Conservation (phyloP, 35 echinoderm and acorn worm genomes). For the Heliocidaris tuberculata region DNA sequence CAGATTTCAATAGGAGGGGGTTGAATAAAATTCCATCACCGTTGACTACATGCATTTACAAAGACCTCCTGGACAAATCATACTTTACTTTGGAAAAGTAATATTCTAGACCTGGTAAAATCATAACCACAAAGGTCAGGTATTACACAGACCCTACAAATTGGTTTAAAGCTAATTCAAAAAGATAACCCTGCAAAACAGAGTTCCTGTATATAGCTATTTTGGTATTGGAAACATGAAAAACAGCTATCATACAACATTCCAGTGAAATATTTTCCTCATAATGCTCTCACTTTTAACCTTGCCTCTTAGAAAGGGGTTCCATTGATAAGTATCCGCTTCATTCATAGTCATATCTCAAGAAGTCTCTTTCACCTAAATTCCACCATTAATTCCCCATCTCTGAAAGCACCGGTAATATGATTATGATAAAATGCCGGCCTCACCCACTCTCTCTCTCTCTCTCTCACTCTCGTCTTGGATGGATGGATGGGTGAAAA, state of each 20-base stretch:
- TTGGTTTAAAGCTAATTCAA: background rate
- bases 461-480: background rate
- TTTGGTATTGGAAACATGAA: background rate
- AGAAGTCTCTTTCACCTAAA: background rate
- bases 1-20: too few relatives aligned
- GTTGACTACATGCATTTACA: background rate
- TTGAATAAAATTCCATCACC: background rate
- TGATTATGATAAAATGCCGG: background rate
- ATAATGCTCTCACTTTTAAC: slow-evolving; percentile 11
- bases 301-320: background rate
- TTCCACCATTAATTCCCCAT: slow-evolving; percentile 10
- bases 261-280: slow-evolving; percentile 2
- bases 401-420: background rate
- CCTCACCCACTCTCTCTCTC: background rate
- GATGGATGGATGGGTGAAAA: background rate
- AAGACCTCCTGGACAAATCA: background rate
- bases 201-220: background rate
- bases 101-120: background rate
- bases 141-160: background rate
- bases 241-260: background rate
- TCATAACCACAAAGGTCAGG: background rate
- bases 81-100: background rate
- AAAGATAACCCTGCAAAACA: background rate
- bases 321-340: background rate
- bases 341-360: background rate